Evolutionary conservation across 2,888 invertebrate genomes (phyloP).

Genomic region (Spicauda simplicius): DNA sequence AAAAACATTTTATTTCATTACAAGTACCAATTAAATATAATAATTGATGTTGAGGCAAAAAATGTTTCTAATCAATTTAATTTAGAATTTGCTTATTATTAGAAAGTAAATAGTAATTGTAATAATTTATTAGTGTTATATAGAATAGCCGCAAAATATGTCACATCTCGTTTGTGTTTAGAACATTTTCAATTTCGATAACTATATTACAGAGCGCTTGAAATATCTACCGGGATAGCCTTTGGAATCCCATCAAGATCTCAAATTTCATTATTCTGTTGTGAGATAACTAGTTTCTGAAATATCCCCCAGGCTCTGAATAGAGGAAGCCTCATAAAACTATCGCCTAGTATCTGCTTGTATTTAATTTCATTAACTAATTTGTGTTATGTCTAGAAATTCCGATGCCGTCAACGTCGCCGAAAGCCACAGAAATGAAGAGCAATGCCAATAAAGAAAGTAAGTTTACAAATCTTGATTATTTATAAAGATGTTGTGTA

Average conservation of each 20-base stretch:
- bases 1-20: no score
- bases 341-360: constrained; percentile 3
- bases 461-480: constrained; percentile 66
- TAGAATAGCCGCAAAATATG: neutral
- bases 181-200: constrained; percentile 6
- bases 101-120: no score
- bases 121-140: no score
- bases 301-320: constrained; percentile 12
- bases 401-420: constrained; percentile 93
- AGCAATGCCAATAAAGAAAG: constrained; percentile 91
- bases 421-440: constrained; percentile 92
- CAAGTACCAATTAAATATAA: no score
- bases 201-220: neutral
- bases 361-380: constrained; percentile 11
- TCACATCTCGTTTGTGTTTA: neutral
- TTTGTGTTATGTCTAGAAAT: constrained; percentile 87
- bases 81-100: no score
- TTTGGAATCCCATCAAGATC: constrained; percentile 23
- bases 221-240: neutral
- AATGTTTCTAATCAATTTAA: no score
- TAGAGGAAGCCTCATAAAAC: constrained; percentile 3
- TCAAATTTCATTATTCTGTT: constrained; percentile 19
- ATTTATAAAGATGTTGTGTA: neutral
- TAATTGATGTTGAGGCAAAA: no score
- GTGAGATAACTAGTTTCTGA: constrained; percentile 27